Conservation (phyloP, 2,888 invertebrate species). For the Scaptomyza tumidula region DNA sequence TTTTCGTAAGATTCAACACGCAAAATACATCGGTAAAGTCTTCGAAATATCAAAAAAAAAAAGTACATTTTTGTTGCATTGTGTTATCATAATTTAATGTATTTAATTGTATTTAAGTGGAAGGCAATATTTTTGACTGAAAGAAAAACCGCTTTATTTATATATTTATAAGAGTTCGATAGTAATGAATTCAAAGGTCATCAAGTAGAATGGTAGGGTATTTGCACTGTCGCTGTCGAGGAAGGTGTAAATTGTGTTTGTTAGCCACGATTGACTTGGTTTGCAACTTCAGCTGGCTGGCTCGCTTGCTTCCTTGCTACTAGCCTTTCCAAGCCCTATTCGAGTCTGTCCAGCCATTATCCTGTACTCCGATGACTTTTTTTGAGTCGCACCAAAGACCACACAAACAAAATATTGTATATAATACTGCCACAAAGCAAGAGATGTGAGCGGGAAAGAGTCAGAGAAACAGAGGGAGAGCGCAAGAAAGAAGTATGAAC, state of each 20-base stretch:
- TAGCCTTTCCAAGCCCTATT: constrained; percentile 11
- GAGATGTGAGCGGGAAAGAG: constrained; percentile 1
- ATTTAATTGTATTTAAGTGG: no score
- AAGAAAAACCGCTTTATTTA: no score
- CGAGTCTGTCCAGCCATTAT: constrained; percentile 1
- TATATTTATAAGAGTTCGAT: no score
- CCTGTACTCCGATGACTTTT: constrained; percentile 1
- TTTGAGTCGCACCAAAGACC: constrained; percentile 43
- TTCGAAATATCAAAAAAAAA: no score
- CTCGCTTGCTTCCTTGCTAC: constrained; percentile 25
- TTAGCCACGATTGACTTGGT: constrained; percentile 12
- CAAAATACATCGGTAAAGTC: no score
- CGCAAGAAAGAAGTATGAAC: neutral
- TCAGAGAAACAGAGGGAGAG: neutral
- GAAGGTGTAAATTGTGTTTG: neutral
- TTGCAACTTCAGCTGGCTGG: constrained; percentile 15
- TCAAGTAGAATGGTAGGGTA: constrained; percentile 12
- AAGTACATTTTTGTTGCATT: no score
- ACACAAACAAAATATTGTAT: constrained; percentile 44
- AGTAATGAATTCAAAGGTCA: no score
- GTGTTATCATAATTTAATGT: no score
- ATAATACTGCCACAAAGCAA: constrained; percentile 14
- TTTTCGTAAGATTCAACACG: no score
- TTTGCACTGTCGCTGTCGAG: constrained; percentile 3
- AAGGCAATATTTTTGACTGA: no score